Percentiles rank a stretch among this genome's conserved stretches.
These are phyloP conservation scores for Sapayoa aenigma DNA, from an alignment of 2,113 vertebrate genomes.

Conservation along the genomic window DNA sequence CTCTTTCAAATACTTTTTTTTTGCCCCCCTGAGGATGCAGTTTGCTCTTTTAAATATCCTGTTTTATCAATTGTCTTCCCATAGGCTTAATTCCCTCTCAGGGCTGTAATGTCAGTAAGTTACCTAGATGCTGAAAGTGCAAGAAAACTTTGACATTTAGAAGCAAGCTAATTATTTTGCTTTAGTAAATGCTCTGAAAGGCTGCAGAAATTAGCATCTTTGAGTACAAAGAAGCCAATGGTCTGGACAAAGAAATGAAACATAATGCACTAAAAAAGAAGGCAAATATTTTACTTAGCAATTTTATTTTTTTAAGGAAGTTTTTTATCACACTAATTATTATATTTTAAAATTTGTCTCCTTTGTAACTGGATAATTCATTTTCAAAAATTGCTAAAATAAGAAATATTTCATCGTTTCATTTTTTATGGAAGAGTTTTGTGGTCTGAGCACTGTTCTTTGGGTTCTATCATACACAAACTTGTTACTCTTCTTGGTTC, in stretches of 20 bases:
- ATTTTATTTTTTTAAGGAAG: not conserved
- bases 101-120: constrained; percentile 25
- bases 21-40: not conserved
- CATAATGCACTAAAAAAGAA: not conserved
- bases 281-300: not conserved
- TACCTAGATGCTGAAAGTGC: constrained; percentile 12
- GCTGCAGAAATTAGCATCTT: constrained; percentile 15
- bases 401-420: not conserved
- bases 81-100: not conserved
- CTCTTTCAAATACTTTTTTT: not conserved
- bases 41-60: constrained; percentile 30
- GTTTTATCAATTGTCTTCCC: constrained; percentile 6
- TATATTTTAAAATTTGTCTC: not conserved
- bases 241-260: not conserved
- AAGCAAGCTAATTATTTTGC: constrained; percentile 21
- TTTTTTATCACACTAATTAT: not conserved
- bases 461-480: not conserved
- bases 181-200: not conserved
- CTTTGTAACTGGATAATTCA: not conserved
- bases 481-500: not conserved
- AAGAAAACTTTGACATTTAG: constrained; percentile 47
- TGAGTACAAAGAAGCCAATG: not conserved
- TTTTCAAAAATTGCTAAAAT: not conserved
- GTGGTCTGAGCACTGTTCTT: not conserved
- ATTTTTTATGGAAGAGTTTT: not conserved